These are phyloP conservation scores for Hiodon alosoides DNA, from an alignment of 2,113 vertebrate genomes.

Conservation along the genomic window DNA sequence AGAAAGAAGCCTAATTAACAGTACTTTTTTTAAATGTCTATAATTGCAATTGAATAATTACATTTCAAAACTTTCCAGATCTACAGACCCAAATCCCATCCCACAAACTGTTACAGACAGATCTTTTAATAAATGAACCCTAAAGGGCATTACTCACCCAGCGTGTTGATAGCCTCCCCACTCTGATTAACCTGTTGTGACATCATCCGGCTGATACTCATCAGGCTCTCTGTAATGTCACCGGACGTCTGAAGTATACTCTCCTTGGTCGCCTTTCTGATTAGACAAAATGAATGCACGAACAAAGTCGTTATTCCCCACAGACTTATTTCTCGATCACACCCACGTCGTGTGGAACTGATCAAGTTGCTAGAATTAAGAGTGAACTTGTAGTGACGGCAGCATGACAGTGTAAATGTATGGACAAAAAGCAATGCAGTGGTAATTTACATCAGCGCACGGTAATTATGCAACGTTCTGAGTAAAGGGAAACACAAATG, in stretches of 20 bases:
- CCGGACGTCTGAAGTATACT: slow-evolving; percentile 78
- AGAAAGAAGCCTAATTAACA: too few relatives aligned
- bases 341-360: too few relatives aligned
- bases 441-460: not conserved
- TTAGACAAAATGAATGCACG: not conserved
- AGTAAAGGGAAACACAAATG: too few relatives aligned
- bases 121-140: not conserved
- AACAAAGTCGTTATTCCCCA: too few relatives aligned
- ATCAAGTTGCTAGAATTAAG: too few relatives aligned
- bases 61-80: too few relatives aligned
- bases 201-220: slow-evolving; percentile 93
- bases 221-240: slow-evolving; percentile 83
- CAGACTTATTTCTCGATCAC: too few relatives aligned
- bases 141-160: slow-evolving; percentile 61
- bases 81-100: too few relatives aligned
- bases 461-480: not conserved
- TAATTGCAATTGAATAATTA: too few relatives aligned
- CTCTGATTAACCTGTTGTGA: slow-evolving; percentile 88
- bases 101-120: too few relatives aligned
- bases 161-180: slow-evolving; percentile 73
- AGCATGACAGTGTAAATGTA: not conserved
- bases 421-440: not conserved
- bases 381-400: not conserved
- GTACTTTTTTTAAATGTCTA: too few relatives aligned
- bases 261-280: slow-evolving; percentile 78